These are phyloP conservation scores for Amblyornis subalaris DNA, from an alignment of 2,113 vertebrate species.

Conservation along the genomic window DNA sequence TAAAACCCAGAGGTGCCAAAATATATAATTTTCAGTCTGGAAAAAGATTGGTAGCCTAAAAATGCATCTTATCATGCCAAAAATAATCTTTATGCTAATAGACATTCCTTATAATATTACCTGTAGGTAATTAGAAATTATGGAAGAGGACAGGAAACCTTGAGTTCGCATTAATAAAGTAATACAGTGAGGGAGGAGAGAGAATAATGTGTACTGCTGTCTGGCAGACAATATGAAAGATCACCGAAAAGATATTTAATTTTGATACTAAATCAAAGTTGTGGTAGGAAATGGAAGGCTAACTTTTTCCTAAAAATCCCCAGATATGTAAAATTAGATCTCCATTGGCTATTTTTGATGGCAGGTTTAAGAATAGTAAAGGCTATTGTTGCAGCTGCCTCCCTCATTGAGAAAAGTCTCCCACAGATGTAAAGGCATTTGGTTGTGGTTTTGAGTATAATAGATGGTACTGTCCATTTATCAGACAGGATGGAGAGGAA, in stretches of 20 bases:
- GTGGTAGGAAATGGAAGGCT: neutral
- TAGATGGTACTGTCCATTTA: neutral
- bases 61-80: neutral
- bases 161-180: slow-evolving; percentile 23
- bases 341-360: neutral
- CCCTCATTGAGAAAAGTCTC: neutral
- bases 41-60: neutral
- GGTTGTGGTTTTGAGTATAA: neutral
- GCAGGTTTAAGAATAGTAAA: neutral
- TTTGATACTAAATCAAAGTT: neutral
- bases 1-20: neutral
- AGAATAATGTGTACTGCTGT: neutral
- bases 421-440: neutral
- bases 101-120: neutral
- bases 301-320: neutral
- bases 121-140: slow-evolving; percentile 41
- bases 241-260: neutral
- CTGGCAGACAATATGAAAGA: neutral
- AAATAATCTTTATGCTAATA: slow-evolving; percentile 55
- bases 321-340: neutral
- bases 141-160: neutral
- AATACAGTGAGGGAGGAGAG: neutral
- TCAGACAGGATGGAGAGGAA: neutral
- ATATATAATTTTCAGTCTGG: neutral
- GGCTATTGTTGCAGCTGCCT: neutral